Evolutionary conservation across 1,140 invertebrate species (phyloP), one percentile per base, ranked within the genome.

Genomic region (Trichogramma pretiosum): DNA sequence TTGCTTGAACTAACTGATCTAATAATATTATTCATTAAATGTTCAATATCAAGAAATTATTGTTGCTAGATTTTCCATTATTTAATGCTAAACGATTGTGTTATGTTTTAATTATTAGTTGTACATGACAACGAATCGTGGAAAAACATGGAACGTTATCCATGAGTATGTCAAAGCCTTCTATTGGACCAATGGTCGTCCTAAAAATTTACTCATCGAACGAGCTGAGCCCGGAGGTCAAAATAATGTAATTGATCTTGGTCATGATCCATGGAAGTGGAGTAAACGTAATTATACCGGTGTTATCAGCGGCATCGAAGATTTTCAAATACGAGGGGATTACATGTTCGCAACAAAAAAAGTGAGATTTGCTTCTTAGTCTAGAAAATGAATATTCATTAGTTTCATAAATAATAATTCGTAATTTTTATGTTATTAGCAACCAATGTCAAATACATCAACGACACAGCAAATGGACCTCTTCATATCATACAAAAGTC

Each of bases 321-420:
- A 92, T 57, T 89, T 93, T 67, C 82, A 87, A 62, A 76, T 90
- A 3, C 82, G 79, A 60, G 85, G 81, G 7, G 84, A 89, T 51
- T 93, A 85, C 61, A 82, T 91, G 78, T 93, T 93, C 72, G 88
- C 82, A 0, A 86, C 83, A 0, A 63, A 57, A 39, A 48, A 44
- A 38, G 48, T 50, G 17, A 1, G 33, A n/a, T n/a, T n/a, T n/a
- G n/a, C n/a, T n/a, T n/a, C n/a, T n/a, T n/a, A n/a, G n/a, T n/a
- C n/a, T n/a, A n/a, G n/a, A n/a, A n/a, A n/a, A n/a, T n/a, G n/a
- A n/a, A n/a, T n/a, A n/a, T n/a, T n/a, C n/a, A n/a, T n/a, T n/a
- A n/a, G n/a, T n/a, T n/a, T n/a, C n/a, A n/a, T n/a, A n/a, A n/a
- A n/a, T n/a, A n/a, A n/a, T n/a, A n/a, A n/a, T n/a, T n/a, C n/a